Evolutionary conservation across 53 echinoderm and acorn worm species (phyloP), one percentile per base, ranked within the genome.

Genomic region (Actinopyga echinites): DNA sequence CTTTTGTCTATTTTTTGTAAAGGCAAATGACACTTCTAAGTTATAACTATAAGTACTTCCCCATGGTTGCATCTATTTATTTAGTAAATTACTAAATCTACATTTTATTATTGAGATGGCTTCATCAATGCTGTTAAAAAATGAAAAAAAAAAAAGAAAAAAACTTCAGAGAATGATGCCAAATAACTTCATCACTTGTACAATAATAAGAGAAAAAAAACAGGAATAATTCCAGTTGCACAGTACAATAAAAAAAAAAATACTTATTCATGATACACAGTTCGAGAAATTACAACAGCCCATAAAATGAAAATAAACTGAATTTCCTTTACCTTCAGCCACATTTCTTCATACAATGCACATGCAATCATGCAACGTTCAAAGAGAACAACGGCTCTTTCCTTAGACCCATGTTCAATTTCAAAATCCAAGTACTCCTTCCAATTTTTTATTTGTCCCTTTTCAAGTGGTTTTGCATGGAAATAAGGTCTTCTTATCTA

Each of bases 401-500:
- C 94, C 56, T 86, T 84, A 38, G 82, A 88, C 3, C 97, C 97
- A 57, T 86, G 90, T 30, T 80, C 65, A 31, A 86, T 90, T 62
- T 97, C 97, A 94, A 92, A 97, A 43, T 97, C 94, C 65, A 96
- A 66, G 62, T 97, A 97, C 33, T 94, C 93, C 29, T 83, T 92
- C 97, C 97, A 97, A 17, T 92, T 97, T 84, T 94, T 97, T 66
- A 97, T 89, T 83, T 97, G 97, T 7, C 90, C 90, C 68, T 91
- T 94, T 89, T 97, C 97, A 67, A 97, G 81, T 9, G 94, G 88
- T 64, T 97, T 94, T 73, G 93, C 97, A 62, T 97, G 97, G 90
- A 97, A 97, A 82, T 97, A 97, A n/a, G 97, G 97, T 28, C 97
- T 81, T 62, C 93, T 85, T 44, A 97, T 93, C 97, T 97, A 75